A percentile compares a stretch with the other conserved stretches of the same genome.
Evolutionary conservation across 2,113 vertebrate genomes (phyloP).

Genomic region (Caretta caretta): DNA sequence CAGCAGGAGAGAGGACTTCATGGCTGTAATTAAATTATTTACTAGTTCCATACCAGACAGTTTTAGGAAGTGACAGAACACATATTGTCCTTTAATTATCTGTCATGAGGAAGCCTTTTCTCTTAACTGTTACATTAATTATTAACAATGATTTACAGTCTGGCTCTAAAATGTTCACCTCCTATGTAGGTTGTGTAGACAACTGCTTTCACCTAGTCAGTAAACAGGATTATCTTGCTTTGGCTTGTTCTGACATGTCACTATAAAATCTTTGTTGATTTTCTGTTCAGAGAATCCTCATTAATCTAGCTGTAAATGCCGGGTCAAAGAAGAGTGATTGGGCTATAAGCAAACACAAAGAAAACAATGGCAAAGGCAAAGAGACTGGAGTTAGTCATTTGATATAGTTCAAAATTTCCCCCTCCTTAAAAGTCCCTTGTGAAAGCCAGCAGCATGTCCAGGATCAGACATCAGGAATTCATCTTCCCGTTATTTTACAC

Average conservation of each 20-base stretch:
- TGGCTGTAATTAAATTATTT: neutral
- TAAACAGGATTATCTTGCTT: neutral
- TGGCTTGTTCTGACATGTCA: neutral
- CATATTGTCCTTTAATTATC: neutral
- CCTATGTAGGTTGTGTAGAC: neutral
- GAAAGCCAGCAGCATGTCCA: neutral
- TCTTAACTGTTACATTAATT: neutral
- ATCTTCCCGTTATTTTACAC: too few species aligned
- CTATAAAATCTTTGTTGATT: neutral
- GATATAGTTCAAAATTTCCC: neutral
- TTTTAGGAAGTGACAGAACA: neutral
- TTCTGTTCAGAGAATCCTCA: neutral
- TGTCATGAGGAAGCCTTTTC: neutral
- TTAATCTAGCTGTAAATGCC: neutral
- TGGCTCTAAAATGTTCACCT: neutral
- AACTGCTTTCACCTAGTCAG: neutral
- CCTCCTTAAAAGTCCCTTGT: neutral
- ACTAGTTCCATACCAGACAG: neutral
- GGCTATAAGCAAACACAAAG: too few species aligned
- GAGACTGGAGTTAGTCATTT: neutral
- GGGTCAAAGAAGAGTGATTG: neutral
- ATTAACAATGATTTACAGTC: neutral
- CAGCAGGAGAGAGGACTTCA: neutral
- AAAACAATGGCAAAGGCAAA: neutral
- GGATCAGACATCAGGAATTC: neutral